Base-by-base conservation (phyloP, 2,888 invertebrate species). In the Drosophila mulleri region DNA sequence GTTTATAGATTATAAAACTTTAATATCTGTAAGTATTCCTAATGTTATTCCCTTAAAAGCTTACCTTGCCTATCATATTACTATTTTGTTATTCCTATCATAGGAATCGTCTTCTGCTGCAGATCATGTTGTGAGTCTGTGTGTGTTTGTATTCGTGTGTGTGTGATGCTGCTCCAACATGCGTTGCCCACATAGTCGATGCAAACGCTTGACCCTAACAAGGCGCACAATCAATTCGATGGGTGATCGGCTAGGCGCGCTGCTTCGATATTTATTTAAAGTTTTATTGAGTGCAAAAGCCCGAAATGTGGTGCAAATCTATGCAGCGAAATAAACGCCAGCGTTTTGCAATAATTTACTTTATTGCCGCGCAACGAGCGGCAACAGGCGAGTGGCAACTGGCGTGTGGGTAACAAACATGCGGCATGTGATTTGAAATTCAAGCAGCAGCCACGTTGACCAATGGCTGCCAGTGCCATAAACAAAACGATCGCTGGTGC, bases 401-500 rank as follows among this genome's bases (percentile, higher is more conserved):
- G 56, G 71, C 70, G 75, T 57, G 75, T 75, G 80, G 78, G 75
- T 67, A 67, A 67, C 59, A 63, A 71, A 80, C 77, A 83, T 72
- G 78, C 45, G 58, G 66, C 80, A 67, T 65, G 52, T 67, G 75
- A 89, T 87, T 87, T 90, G 75, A 81, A 87, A 87, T 89, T 90
- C 87, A 89, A 81, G 86, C 90, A 82, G 87, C 70, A 62, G 42
- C 58, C 67, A 80, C 68, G 82, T 65, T 86, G 86, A 78, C 86
- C 86, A 86, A 86, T 90, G 89, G 87, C 72, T 75, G 87, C 72
- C 87, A 89, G 56, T 71, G 75, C 79, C 84, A 86, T 90, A 90
- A 90, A 89, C 89, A 89, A 87, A 90, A 73, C 82, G 79, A 63
- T 81, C 71, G 54, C 64, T 64, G 67, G 66, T 57, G 75, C 72